phyloP scores from a whole-genome alignment of 2,113 vertebrate species.

The Hydrolagus affinis region DNA sequence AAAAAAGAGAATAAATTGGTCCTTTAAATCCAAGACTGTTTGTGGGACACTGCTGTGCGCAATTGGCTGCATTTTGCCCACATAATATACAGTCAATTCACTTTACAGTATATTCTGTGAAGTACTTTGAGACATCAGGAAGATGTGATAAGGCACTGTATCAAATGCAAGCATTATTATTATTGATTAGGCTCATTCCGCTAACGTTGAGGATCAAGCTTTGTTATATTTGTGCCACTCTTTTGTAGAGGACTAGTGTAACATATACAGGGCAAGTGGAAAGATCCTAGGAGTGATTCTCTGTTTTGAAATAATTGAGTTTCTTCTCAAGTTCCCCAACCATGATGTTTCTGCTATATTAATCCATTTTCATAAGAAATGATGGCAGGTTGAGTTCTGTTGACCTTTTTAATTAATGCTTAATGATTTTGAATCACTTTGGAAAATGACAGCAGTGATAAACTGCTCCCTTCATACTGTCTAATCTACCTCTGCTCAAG shows the following conservation, averaged over 20 bases:
- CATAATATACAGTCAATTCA: too few relatives aligned
- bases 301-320: background rate
- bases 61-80: too few relatives aligned
- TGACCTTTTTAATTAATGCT: background rate
- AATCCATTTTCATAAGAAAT: constrained; percentile 6
- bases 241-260: background rate
- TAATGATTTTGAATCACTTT: constrained; percentile 2
- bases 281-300: background rate
- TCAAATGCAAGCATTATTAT: too few relatives aligned
- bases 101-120: too few relatives aligned
- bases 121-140: too few relatives aligned
- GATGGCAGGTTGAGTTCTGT: background rate
- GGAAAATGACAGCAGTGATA: background rate
- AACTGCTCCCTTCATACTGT: background rate
- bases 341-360: background rate
- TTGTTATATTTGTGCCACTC: background rate
- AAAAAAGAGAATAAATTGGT: too few relatives aligned
- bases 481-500: background rate
- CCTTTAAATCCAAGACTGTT: too few relatives aligned
- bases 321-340: background rate
- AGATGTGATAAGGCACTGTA: too few relatives aligned
- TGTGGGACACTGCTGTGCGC: too few relatives aligned
- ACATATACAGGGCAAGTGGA: background rate
- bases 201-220: too few relatives aligned
- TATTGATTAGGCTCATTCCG: too few relatives aligned